Evolutionary conservation across 1,140 invertebrate species (phyloP), one percentile per base, ranked within the genome.

Genomic region (Neodiprion fabricii): DNA sequence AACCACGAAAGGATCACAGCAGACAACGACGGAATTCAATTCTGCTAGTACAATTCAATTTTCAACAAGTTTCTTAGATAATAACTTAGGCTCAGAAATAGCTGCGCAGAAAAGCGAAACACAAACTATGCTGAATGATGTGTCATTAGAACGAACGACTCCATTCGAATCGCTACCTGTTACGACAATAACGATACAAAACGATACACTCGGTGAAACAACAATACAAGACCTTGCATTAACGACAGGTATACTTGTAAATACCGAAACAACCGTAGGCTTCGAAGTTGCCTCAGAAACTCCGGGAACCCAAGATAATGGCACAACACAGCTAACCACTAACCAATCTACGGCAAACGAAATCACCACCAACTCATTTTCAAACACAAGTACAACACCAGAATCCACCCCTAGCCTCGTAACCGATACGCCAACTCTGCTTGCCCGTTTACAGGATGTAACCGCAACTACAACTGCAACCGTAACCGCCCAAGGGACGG

Each of bases 401-500:
- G 69, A 73, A 61, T 75, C 77, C 49, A 82, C 74, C 74, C 72
- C 72, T 69, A 76, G 12, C 72, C 79, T 72, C 23, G 2, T 61
- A 14, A 75, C 78, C 70, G 78, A 83, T 75, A 82, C 49, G 82
- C 82, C 87, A 87, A 86, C 77, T 86, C 50, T 83, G 79, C 76
- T 88, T 88, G 81, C 80, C 81, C 84, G 66, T 89, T 89, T 89
- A 79, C 87, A 89, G 87, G 86, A 85, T 79, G 78, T 81, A 75
- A 85, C 83, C 72, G 76, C 82, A 81, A 40, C 28, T 40, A 40
- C 28, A 40, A 40, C 28, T 40, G 11, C 53, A 61, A 61, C 53
- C 53, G 74, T 84, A 88, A 88, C 81, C 79, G 84, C 86, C 84
- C 87, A 89, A 89, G 77, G 80, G 86, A 89, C 86, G 85, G 86